Base-by-base conservation (phyloP, 2,113 vertebrate genomes). In the Mastomys natalensis region DNA sequence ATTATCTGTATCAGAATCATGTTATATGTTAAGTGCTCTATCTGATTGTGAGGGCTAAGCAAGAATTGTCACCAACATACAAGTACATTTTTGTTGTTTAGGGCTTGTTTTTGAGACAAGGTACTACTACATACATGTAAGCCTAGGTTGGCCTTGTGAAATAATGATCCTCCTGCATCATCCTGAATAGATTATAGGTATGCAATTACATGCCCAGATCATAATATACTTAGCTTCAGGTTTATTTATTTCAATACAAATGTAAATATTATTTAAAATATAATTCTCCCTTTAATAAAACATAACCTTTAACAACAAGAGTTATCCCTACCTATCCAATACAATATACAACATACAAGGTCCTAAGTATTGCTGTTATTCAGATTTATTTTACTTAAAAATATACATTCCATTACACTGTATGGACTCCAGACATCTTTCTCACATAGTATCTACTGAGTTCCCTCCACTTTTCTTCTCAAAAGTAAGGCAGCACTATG, bases 371-470 rank as follows among this genome's bases (percentile, higher is more conserved):
- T 86, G 2, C 34, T 92, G 37, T 68, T 92, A 89, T 68, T 26
- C 40, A 95, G 10, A 72, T 62, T 78, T 64, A 92, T 95, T 93
- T 94, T 93, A 91, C 15, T 58, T 94, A 68, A 93, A 93, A 95
- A 40, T 77, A 94, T n/a, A 80, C 13, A n/a, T 88, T 85, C 70
- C 76, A 92, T 37, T 43, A 72, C 21, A 45, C 34, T 48, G n/a
- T 9, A 85, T 29, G 58, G 62, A 88, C 55, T n/a, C 80, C 64
- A 66, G 64, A 70, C 78, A n/a, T 82, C 1, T 91, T 91, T 81
- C 58, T 31, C 43, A 22, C n/a, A 92, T 2, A 92, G 31, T 76
- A 89, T 60, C 90, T 37, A 87, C 40, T 90, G 76, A 84, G 13
- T 87, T 94, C 90, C 66, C 55, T 77, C 76, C 92, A 60, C 19